Evolutionary conservation across 2,113 vertebrate species (phyloP).

Genomic region (Phaethon lepturus): DNA sequence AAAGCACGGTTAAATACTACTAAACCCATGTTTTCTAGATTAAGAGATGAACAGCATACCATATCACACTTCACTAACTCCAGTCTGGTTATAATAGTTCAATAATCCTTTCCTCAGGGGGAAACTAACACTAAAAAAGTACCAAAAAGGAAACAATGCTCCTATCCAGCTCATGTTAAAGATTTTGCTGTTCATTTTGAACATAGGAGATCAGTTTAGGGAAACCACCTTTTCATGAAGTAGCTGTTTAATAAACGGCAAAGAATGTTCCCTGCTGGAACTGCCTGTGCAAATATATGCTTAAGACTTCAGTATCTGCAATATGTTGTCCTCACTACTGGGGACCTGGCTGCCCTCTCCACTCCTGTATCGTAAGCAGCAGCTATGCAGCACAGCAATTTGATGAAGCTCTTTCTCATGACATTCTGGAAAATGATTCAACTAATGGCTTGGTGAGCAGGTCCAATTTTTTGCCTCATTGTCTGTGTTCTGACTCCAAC

Average conservation of each 20-base stretch:
- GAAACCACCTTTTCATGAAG: neutral
- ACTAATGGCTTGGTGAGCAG: conserved; percentile 61
- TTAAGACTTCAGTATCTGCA: neutral
- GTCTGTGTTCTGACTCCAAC: conserved; percentile 84
- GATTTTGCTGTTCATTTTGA: neutral
- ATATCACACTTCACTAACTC: neutral
- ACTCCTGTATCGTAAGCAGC: neutral
- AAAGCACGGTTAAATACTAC: neutral
- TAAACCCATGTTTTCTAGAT: neutral
- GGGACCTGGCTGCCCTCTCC: conserved; percentile 5
- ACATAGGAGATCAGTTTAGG: neutral
- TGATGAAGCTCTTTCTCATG: conserved; percentile 66
- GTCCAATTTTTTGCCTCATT: conserved; percentile 81
- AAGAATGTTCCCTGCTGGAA: neutral
- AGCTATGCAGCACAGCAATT: neutral
- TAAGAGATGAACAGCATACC: neutral
- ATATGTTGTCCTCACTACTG: neutral
- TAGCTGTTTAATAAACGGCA: neutral
- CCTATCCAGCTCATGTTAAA: neutral
- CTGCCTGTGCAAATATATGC: neutral
- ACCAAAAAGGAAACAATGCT: neutral
- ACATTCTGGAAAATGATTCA: conserved; percentile 82
- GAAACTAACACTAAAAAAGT: neutral
- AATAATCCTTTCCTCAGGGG: neutral
- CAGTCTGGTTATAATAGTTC: neutral